Conservation (phyloP, 2,797 vertebrate genomes). For the Scleropages formosus region DNA sequence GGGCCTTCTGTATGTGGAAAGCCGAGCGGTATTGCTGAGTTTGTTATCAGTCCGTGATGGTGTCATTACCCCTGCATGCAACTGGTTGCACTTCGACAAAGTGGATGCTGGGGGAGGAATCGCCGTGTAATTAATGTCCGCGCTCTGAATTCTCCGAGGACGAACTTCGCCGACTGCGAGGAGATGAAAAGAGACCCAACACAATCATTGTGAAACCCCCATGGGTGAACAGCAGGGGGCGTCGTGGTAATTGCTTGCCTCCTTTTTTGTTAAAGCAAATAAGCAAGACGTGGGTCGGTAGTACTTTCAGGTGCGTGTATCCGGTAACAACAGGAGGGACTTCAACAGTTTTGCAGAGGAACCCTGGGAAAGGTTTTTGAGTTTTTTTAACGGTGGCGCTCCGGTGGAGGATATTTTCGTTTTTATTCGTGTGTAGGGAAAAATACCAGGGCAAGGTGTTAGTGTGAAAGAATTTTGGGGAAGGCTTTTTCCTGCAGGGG, state of each 20-base stretch:
- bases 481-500: no score
- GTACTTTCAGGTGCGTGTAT: not conserved
- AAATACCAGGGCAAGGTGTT: no score
- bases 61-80: not conserved
- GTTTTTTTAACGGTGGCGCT: not conserved
- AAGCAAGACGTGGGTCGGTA: not conserved
- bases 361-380: no score
- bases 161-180: not conserved
- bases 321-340: not conserved
- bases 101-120: not conserved
- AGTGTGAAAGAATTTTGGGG: no score
- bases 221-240: not conserved
- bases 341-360: no score
- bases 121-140: not conserved
- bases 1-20: not conserved
- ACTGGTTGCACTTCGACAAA: not conserved
- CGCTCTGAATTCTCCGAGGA: not conserved
- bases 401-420: not conserved
- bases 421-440: no score
- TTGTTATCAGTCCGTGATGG: not conserved
- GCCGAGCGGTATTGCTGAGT: not conserved
- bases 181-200: not conserved
- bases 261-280: conserved; percentile 1
- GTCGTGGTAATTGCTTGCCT: not conserved
- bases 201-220: not conserved